Evolutionary conservation across 2,888 invertebrate genomes (phyloP).

Genomic region (Melieria omissa): DNA sequence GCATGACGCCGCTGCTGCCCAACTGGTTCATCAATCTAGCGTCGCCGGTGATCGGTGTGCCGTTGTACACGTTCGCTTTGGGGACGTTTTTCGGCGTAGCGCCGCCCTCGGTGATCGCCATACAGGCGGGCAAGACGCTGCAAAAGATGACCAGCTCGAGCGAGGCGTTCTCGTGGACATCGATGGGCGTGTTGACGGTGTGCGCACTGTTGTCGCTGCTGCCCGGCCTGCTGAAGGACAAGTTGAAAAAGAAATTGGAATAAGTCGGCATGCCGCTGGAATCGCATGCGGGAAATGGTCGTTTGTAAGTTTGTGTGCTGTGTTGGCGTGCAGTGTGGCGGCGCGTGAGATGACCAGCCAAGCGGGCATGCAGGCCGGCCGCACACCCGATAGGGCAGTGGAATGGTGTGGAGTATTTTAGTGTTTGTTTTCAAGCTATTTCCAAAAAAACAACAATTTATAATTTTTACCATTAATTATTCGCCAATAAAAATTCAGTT

Average conservation of each 20-base stretch:
- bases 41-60: slow-evolving; percentile 96
- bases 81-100: slow-evolving; percentile 98
- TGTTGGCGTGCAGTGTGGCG: not conserved
- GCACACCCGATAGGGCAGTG: not conserved
- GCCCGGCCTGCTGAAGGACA: slow-evolving; percentile 87
- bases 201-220: slow-evolving; percentile 87
- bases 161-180: slow-evolving; percentile 88
- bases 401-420: not conserved
- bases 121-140: slow-evolving; percentile 96
- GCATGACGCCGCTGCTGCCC: slow-evolving; percentile 97
- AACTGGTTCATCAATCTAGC: slow-evolving; percentile 94
- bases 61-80: slow-evolving; percentile 88
- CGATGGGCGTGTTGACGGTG: slow-evolving; percentile 79
- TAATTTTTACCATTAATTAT: not conserved
- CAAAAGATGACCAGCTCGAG: slow-evolving; percentile 90
- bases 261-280: slow-evolving; percentile 60
- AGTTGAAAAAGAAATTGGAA: slow-evolving; percentile 81
- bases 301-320: not conserved
- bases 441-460: not conserved
- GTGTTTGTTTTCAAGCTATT: not conserved
- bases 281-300: not conserved
- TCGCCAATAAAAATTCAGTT: too few species aligned
- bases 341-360: slow-evolving; percentile 2
- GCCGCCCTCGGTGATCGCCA: slow-evolving; percentile 96
- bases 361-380: too few species aligned